Evolutionary conservation across 2,888 invertebrate species (phyloP).

Genomic region (Meliscaeva auricollis): DNA sequence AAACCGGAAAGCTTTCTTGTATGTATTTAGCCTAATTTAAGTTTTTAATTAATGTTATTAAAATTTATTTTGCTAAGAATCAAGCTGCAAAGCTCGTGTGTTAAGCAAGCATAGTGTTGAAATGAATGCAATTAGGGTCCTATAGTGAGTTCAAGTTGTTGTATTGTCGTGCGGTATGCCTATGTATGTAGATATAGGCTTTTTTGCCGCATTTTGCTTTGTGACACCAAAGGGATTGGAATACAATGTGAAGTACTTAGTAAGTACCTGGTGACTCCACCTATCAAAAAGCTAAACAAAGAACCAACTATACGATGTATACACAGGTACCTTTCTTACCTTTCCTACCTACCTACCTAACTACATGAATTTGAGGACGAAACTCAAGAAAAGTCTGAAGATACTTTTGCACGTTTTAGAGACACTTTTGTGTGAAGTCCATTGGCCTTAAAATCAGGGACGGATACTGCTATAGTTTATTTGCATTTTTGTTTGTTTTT

Average conservation of each 20-base stretch:
- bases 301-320: not conserved
- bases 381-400: conserved; percentile 35
- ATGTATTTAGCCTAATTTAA: conserved; percentile 68
- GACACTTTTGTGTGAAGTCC: conserved; percentile 61
- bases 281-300: conserved; percentile 23
- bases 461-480: conserved; percentile 14
- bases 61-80: conserved; percentile 42
- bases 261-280: conserved; percentile 34
- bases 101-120: conserved; percentile 24
- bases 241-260: conserved; percentile 13
- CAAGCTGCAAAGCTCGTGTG: conserved; percentile 16
- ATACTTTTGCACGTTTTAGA: conserved; percentile 34
- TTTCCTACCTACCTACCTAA: not conserved
- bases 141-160: conserved; percentile 25
- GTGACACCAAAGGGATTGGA: conserved; percentile 27
- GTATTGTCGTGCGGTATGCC: not conserved
- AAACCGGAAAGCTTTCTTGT: conserved; percentile 67
- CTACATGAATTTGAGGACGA: not conserved
- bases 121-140: conserved; percentile 32
- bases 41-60: conserved; percentile 66
- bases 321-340: not conserved
- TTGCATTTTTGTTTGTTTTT: not conserved
- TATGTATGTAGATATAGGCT: not conserved
- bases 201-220: conserved; percentile 35
- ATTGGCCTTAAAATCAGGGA: conserved; percentile 63